These are phyloP conservation scores for Psilanteris sp. DNA, from an alignment of 1,140 invertebrate species.

Conservation along the genomic window DNA sequence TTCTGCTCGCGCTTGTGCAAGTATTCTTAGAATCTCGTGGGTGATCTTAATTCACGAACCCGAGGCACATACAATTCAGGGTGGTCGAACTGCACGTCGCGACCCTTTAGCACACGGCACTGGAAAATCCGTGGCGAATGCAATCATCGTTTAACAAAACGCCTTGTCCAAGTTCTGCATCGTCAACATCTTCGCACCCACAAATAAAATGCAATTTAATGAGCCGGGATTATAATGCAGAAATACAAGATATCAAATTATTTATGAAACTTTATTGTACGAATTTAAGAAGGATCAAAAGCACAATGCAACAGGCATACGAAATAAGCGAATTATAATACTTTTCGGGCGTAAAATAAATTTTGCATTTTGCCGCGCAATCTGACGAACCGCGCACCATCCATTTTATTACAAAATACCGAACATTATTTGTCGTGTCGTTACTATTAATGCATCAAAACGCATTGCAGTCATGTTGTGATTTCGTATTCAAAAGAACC, in stretches of 20 bases:
- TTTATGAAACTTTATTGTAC: slow-evolving; percentile 24
- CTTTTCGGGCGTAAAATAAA: too few relatives aligned
- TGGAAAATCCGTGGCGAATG: slow-evolving; percentile 73
- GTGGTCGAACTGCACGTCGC: slow-evolving; percentile 54
- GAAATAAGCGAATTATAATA: too few relatives aligned
- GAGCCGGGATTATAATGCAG: slow-evolving; percentile 34
- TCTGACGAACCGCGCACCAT: too few relatives aligned
- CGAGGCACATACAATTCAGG: slow-evolving; percentile 63
- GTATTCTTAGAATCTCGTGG: slow-evolving; percentile 66
- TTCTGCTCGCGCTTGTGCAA: slow-evolving; percentile 40
- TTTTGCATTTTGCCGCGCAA: too few relatives aligned
- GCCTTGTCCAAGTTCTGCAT: slow-evolving; percentile 28
- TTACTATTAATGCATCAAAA: too few relatives aligned
- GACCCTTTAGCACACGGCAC: slow-evolving; percentile 43
- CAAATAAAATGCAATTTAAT: slow-evolving; percentile 49
- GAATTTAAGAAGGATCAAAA: slow-evolving; percentile 1
- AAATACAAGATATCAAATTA: slow-evolving; percentile 30
- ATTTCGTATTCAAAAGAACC: too few relatives aligned
- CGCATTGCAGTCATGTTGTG: too few relatives aligned
- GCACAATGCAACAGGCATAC: too few relatives aligned
- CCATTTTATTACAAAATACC: too few relatives aligned
- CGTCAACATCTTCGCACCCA: slow-evolving; percentile 45
- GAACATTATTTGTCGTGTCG: too few relatives aligned
- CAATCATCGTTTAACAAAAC: slow-evolving; percentile 67
- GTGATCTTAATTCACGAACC: slow-evolving; percentile 68